These are phyloP conservation scores for Sphaeramia orbicularis DNA, from an alignment of 2,797 vertebrate genomes.

Conservation along the genomic window DNA sequence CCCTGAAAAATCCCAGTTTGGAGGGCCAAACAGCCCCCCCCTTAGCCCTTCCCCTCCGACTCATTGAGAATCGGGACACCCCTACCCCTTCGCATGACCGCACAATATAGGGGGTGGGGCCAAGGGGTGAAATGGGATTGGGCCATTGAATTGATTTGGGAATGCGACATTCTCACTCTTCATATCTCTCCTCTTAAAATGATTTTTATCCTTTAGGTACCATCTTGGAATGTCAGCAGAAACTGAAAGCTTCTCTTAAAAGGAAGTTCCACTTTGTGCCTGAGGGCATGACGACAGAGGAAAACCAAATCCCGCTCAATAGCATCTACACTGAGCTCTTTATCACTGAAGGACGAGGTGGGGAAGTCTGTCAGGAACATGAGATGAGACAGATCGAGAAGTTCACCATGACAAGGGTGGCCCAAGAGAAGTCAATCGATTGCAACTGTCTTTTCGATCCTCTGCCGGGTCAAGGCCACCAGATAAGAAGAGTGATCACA, in stretches of 20 bases:
- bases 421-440: conserved; percentile 65
- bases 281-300: conserved; percentile 23
- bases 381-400: conserved; percentile 73
- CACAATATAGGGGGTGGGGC: no score
- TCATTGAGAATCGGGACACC: no score
- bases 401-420: conserved; percentile 21
- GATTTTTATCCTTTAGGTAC: conserved; percentile 39
- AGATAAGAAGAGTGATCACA: conserved; percentile 70
- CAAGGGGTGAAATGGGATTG: no score
- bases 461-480: conserved; percentile 7
- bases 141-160: no score
- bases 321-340: conserved; percentile 77
- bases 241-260: conserved; percentile 56
- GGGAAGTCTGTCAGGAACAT: conserved; percentile 69
- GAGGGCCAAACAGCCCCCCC: no score
- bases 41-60: no score
- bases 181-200: no score
- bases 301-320: conserved; percentile 50
- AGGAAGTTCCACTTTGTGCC: conserved; percentile 56
- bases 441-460: conserved; percentile 66
- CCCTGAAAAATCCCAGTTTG: no score
- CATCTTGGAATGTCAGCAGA: conserved; percentile 45
- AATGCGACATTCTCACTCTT: no score
- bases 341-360: conserved; percentile 62
- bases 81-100: no score